These are phyloP conservation scores for Argynnis bischoffii DNA, from an alignment of 2,888 invertebrate genomes.

Conservation along the genomic window DNA sequence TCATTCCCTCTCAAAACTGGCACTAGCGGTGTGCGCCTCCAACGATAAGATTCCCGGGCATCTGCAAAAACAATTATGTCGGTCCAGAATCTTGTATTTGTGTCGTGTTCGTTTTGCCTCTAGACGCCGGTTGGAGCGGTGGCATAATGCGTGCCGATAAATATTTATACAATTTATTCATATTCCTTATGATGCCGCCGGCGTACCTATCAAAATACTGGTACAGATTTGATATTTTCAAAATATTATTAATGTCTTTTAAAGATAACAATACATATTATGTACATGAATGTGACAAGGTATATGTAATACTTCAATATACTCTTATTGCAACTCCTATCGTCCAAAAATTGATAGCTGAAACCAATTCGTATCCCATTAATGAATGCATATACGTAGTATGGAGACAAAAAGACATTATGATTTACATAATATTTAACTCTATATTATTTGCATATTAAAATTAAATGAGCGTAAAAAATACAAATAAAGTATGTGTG, in stretches of 20 bases:
- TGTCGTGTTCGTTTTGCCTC: conserved; percentile 61
- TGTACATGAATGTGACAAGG: too few relatives aligned
- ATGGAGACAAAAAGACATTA: too few relatives aligned
- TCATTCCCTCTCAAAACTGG: conserved; percentile 59
- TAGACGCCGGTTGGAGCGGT: conserved; percentile 56
- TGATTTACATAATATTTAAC: too few relatives aligned
- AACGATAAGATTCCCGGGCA: conserved; percentile 65
- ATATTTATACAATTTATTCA: conserved; percentile 80
- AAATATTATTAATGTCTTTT: conserved; percentile 18
- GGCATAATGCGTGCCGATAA: conserved; percentile 71
- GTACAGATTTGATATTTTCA: conserved; percentile 19
- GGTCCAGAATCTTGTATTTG: conserved; percentile 66
- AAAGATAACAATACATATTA: not conserved
- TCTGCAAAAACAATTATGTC: conserved; percentile 77
- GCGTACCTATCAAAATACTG: conserved; percentile 37
- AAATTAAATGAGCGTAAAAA: too few relatives aligned
- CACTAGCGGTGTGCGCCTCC: conserved; percentile 67
- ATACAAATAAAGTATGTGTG: not conserved
- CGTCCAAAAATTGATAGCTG: too few relatives aligned
- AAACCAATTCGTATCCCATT: too few relatives aligned
- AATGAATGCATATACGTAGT: too few relatives aligned
- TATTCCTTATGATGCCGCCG: conserved; percentile 51
- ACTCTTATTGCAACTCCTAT: too few relatives aligned
- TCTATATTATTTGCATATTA: too few relatives aligned
- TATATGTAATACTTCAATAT: too few relatives aligned